Base-by-base conservation (phyloP, 35 echinoderm and acorn worm genomes). In the Nesometra sesokonis region DNA sequence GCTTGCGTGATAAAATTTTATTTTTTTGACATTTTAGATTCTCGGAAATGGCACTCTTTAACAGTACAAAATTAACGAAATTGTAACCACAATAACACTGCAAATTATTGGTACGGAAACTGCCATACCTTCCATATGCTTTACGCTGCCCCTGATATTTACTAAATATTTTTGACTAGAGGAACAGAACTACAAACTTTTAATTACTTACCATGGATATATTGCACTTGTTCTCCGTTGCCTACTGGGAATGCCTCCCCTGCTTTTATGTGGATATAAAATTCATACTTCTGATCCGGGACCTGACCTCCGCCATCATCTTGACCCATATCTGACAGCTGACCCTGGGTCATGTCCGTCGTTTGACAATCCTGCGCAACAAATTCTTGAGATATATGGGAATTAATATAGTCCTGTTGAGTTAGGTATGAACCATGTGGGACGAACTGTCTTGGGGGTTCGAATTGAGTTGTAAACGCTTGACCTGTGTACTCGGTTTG, bases 161-260 rank as follows among this genome's bases (percentile, higher is more conserved):
- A n/a, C n/a, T n/a, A n/a, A n/a, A n/a, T n/a, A n/a, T n/a, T n/a
- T n/a, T n/a, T n/a, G n/a, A n/a, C n/a, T n/a, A n/a, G n/a, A n/a
- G n/a, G n/a, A n/a, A n/a, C n/a, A n/a, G n/a, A n/a, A n/a, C n/a
- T n/a, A 52, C 29, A 85, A 85, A 29, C 4, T 32, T 83, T 29
- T 32, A 31, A 35, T 5, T 82, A 91, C 94, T 97, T 79, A 97
- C 94, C 94, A 46, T 97, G 94, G 77, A 97, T 97, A 84, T 97
- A 97, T 89, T 93, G 93, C 31, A 99, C 93, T 92, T 99, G 96
- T 82, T 99, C 96, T 35, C 96, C 96, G 47, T 99, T 93, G 35
- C 90, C 92, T 31, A 99, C 90, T 11, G 92, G 92, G 78, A 99
- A 99, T 85, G 96, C 92, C 80, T 99, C 96, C 32, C 96, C 96